Conservation (phyloP, 2,888 invertebrate species). For the Eupithecia dodoneata region DNA sequence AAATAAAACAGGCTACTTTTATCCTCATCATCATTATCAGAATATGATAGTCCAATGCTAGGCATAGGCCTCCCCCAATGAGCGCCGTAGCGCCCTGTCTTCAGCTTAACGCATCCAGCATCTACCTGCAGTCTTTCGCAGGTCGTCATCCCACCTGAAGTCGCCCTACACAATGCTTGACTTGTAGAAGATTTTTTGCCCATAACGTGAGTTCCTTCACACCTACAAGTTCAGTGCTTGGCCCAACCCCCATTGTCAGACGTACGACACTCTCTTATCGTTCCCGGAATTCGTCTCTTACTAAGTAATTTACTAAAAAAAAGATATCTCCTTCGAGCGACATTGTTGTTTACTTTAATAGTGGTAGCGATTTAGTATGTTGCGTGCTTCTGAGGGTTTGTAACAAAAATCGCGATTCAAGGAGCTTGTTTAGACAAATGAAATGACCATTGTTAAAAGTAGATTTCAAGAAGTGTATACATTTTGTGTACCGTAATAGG, state of each 20-base stretch:
- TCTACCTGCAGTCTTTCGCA: too few species aligned
- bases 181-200: too few species aligned
- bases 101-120: too few species aligned
- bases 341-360: slow-evolving; percentile 77
- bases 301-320: slow-evolving; percentile 76
- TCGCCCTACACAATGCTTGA: too few species aligned
- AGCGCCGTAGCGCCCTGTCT: too few species aligned
- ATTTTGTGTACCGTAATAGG: neutral
- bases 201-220: neutral
- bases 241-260: slow-evolving; percentile 56
- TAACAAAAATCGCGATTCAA: slow-evolving; percentile 16
- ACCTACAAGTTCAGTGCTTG: slow-evolving; percentile 44
- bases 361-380: slow-evolving; percentile 70
- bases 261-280: slow-evolving; percentile 73
- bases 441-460: neutral
- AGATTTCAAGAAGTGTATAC: neutral
- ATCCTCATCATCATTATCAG: too few species aligned
- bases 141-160: too few species aligned
- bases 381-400: slow-evolving; percentile 41
- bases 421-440: neutral
- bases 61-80: too few species aligned
- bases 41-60: too few species aligned
- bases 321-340: slow-evolving; percentile 68
- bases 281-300: slow-evolving; percentile 77
- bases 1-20: too few species aligned